A percentile compares a stretch with the other conserved stretches of the same genome.
phyloP scores from a whole-genome alignment of 2,888 invertebrate genomes.

The Plebejus anna region DNA sequence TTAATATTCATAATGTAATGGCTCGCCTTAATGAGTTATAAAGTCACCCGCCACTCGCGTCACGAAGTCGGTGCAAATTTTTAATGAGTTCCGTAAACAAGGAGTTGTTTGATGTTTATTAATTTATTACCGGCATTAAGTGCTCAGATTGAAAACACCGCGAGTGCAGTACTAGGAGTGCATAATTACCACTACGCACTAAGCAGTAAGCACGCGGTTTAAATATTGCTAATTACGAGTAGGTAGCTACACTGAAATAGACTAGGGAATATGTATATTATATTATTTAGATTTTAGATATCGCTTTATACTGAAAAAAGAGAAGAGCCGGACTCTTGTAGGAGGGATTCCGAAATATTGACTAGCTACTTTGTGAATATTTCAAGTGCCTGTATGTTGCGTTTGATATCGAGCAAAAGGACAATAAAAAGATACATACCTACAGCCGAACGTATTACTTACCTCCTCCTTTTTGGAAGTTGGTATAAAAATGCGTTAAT shows the following conservation, averaged over 20 bases:
- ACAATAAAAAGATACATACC: too few species aligned
- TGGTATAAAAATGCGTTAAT: too few species aligned
- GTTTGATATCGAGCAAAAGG: too few species aligned
- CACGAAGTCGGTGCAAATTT: conserved; percentile 35
- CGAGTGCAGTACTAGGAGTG: background rate
- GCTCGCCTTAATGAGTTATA: conserved; percentile 35
- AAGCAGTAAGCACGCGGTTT: background rate
- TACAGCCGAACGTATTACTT: too few species aligned
- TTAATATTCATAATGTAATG: conserved; percentile 34
- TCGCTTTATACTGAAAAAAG: too few species aligned
- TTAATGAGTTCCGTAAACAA: conserved; percentile 37
- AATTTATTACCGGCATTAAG: conserved; percentile 28
- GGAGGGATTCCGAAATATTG: too few species aligned
- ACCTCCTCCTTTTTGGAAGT: too few species aligned
- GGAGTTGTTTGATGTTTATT: conserved; percentile 32
- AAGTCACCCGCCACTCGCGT: conserved; percentile 30
- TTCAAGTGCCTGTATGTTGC: too few species aligned
- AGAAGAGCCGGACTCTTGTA: too few species aligned
- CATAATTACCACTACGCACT: conserved; percentile 7
- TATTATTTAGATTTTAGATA: too few species aligned
- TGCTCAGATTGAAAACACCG: conserved; percentile 5
- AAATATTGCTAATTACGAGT: background rate
- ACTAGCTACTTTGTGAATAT: too few species aligned
- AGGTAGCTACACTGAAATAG: background rate
- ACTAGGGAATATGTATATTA: too few species aligned